Percentiles rank a stretch among this genome's conserved stretches.
Evolutionary conservation across 2,113 vertebrate genomes (phyloP).

Genomic region (Lates calcarifer): DNA sequence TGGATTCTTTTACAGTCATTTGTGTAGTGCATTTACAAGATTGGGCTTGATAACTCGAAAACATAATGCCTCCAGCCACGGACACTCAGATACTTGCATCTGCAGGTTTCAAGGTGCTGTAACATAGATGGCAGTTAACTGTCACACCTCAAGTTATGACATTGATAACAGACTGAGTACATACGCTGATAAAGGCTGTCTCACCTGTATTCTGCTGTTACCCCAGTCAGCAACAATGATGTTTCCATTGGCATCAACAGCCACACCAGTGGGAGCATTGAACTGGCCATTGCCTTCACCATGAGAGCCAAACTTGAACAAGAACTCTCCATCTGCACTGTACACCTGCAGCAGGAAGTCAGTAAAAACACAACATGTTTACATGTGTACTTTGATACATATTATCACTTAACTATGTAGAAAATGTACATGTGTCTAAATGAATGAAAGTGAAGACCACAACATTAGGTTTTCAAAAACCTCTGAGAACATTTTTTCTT

Average conservation of each 20-base stretch:
- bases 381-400: not conserved
- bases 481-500: not conserved
- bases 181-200: no score
- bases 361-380: not conserved
- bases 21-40: no score
- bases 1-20: no score
- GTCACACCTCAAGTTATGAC: not conserved
- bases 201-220: conserved; percentile 97
- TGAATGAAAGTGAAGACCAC: no score
- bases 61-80: no score
- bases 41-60: no score
- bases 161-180: not conserved
- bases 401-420: not conserved
- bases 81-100: not conserved
- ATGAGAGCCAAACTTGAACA: conserved; percentile 96
- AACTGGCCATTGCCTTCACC: conserved; percentile 98
- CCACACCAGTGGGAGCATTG: conserved; percentile 96
- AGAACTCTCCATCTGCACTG: conserved; percentile 95
- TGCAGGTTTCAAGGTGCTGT: not conserved
- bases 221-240: conserved; percentile 99
- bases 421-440: not conserved
- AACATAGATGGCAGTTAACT: not conserved
- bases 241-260: conserved; percentile 94
- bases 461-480: not conserved
- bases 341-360: conserved; percentile 87